Evolutionary conservation across 2,113 vertebrate species (phyloP), one percentile per base, ranked within the genome.

Genomic region (Tachysurus vachellii): DNA sequence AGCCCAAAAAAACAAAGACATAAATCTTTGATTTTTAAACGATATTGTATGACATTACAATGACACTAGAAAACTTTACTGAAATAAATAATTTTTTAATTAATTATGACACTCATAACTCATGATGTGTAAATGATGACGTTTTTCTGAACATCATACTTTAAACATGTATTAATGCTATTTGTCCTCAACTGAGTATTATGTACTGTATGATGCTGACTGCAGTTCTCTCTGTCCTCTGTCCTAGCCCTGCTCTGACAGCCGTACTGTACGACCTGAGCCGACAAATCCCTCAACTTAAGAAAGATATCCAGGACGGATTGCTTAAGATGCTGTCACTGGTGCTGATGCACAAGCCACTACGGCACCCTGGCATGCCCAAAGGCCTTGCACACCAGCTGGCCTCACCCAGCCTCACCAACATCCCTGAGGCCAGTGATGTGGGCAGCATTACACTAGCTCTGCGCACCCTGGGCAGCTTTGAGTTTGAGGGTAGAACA

Each of bases 221-320:
- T 26, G 79, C 2, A 5, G 36, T 42, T 59, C 26, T 80, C 5
- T 70, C 36, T 47, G 10, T 56, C 13, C n/a, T 70, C 36, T 47
- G 10, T 62, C 13, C n/a, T 88, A 99, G 98, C 92, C 98, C 98
- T 59, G 98, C 98, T 5, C 93, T 99, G 77, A 99, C 98, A 0
- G 97, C 98, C 0, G 98, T 99, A 84, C 95, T 99, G 28, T 99
- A 99, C 0, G 98, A 99, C 95, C 93, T 99, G 94, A 99, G 98
- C 90, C 97, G 97, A 6, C 98, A 99, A 93, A 99, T 99, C 91
- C 97, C 98, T 0, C 98, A 96, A 94, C 92, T 99, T 89, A 99
- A 99, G 95, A 99, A 99, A 89, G 98, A 99, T 89, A 99, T 99
- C 92, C 98, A 99, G 93, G 98, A 99, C 0, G 98, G 98, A 12